Conservation (phyloP, 2,888 invertebrate species). For the Oasisia sp. region DNA sequence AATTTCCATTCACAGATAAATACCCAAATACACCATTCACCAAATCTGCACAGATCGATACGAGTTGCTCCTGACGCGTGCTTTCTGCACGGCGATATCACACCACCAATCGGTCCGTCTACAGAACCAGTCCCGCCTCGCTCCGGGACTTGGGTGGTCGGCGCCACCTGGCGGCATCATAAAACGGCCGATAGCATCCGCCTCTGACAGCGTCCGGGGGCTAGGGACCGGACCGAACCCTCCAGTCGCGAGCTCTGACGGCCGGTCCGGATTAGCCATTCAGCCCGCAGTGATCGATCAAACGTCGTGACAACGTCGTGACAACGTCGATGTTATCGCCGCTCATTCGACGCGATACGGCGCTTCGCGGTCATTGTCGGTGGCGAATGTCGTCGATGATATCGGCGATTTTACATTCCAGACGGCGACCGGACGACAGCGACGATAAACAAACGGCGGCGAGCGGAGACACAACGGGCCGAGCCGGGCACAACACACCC, state of each 20-base stretch:
- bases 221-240: neutral
- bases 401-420: neutral
- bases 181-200: neutral
- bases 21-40: neutral
- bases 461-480: neutral
- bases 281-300: neutral
- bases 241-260: neutral
- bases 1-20: neutral
- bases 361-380: neutral
- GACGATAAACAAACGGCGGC: neutral
- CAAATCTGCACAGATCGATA: neutral
- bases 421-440: neutral
- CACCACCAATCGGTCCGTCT: neutral
- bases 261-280: neutral
- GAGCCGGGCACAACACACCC: neutral
- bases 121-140: neutral
- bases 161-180: slow-evolving; percentile 3
- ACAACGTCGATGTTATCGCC: neutral
- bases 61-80: neutral
- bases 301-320: neutral
- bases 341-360: neutral
- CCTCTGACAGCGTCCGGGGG: neutral
- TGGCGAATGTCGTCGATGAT: neutral
- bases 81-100: neutral
- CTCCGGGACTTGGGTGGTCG: neutral